Base-by-base conservation (phyloP, 1,140 invertebrate genomes). In the Pararge aegeria region DNA sequence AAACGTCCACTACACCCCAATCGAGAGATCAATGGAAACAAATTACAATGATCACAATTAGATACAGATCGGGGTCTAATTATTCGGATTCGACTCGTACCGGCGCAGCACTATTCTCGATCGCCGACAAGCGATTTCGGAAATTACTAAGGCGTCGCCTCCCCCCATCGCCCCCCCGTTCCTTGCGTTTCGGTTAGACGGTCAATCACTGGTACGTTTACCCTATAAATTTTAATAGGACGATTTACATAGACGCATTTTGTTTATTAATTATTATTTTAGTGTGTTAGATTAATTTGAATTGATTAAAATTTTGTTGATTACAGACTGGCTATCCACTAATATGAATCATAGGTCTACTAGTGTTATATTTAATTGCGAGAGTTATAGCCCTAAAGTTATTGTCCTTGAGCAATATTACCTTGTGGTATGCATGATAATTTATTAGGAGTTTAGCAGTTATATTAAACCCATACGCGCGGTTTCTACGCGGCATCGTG, bases 71-170 rank as follows among this genome's bases (percentile, higher is more conserved):
- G 75, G 62, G 74, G 85, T 83, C 77, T 85, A 83, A 87, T 87
- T 83, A 87, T 83, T 83, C 79, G 67, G 64, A 72, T 79, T 75
- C 77, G 73, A 68, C 62, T 70, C 55, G 68, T 57, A 70, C 72
- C 61, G 65, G 72, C 71, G 57, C 80, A 80, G 71, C 81, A 86
- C 78, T 81, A 83, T 73, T 82, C 81, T 80, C 42, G 80, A 83
- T 79, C 78, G 83, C 78, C 76, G 82, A 79, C 81, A 75, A 78
- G 78, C 82, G 85, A 85, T 88, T 88, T 88, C 82, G 83, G 85
- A 88, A 88, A 88, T 88, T 87, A 80, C 85, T 83, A 84, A 88
- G 85, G 85, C 82, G 83, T 73, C 73, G 72, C 54, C 61, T 73
- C 64, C 67, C 59, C 65, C 63, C 68, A 61, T 63, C 65, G 16